phyloP scores from a whole-genome alignment of 2,113 vertebrate species.

The Triplophysa dalaica region DNA sequence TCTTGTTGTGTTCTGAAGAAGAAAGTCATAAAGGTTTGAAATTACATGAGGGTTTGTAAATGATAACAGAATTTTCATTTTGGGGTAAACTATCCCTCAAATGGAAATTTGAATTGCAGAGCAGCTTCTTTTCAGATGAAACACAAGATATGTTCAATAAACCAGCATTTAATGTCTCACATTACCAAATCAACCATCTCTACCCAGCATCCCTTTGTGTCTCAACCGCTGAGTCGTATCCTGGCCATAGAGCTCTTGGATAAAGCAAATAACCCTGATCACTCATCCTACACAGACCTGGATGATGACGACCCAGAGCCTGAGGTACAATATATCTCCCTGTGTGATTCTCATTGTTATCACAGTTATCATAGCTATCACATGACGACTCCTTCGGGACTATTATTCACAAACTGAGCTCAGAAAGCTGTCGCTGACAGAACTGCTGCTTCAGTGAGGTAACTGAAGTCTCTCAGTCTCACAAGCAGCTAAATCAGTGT shows the following conservation, averaged over 20 bases:
- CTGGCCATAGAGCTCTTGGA: slow-evolving; percentile 84
- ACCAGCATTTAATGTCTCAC: background rate
- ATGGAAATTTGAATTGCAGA: too few relatives aligned
- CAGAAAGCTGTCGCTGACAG: slow-evolving; percentile 10
- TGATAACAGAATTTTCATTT: too few relatives aligned
- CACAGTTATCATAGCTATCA: slow-evolving; percentile 13
- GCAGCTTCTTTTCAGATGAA: background rate
- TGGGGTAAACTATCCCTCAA: too few relatives aligned
- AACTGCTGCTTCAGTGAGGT: background rate
- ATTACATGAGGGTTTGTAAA: too few relatives aligned
- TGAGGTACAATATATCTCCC: slow-evolving; percentile 72
- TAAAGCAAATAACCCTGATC: slow-evolving; percentile 86
- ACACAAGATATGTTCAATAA: background rate
- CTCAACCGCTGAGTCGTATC: slow-evolving; percentile 80
- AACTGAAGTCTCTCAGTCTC: background rate
- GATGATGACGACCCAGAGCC: slow-evolving; percentile 81
- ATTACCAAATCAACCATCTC: background rate
- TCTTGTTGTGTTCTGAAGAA: too few relatives aligned
- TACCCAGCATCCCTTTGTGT: slow-evolving; percentile 83
- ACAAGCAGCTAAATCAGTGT: background rate
- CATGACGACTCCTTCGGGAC: background rate
- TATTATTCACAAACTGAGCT: slow-evolving; percentile 18
- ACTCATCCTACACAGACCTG: slow-evolving; percentile 80
- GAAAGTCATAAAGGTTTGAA: too few relatives aligned
- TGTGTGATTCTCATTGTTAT: slow-evolving; percentile 22